phyloP scores from a whole-genome alignment of 2,888 invertebrate genomes.

The Mythimna vitellina region DNA sequence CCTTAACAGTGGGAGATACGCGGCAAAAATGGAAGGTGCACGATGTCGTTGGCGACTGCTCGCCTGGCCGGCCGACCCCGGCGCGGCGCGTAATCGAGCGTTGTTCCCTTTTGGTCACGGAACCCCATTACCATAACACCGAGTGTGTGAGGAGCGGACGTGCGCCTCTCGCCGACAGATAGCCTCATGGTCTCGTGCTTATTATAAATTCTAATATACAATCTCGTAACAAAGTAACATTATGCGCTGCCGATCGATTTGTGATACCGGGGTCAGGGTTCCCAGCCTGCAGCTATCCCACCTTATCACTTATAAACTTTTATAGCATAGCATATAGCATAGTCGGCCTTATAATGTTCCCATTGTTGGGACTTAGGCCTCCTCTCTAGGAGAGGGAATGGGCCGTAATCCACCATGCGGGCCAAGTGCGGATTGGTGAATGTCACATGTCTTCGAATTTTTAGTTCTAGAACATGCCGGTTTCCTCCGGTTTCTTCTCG shows the following conservation, averaged over 20 bases:
- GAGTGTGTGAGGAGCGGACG: constrained; percentile 78
- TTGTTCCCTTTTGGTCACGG: constrained; percentile 81
- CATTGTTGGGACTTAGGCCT: too few species aligned
- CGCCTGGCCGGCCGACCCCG: constrained; percentile 48
- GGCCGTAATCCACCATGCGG: too few species aligned
- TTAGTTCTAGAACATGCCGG: too few species aligned
- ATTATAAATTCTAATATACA: constrained; percentile 80
- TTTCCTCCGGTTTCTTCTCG: too few species aligned
- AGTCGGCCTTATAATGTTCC: too few species aligned
- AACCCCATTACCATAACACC: constrained; percentile 80
- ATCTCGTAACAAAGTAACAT: constrained; percentile 70
- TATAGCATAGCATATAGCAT: too few species aligned
- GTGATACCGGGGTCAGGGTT: constrained; percentile 77
- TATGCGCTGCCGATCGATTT: constrained; percentile 76
- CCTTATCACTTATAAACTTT: constrained; percentile 74
- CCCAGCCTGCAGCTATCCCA: constrained; percentile 59
- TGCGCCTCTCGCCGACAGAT: constrained; percentile 63
- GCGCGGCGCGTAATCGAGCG: constrained; percentile 73
- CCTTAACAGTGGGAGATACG: constrained; percentile 77
- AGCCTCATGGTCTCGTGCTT: constrained; percentile 65
- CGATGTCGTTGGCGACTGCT: constrained; percentile 73
- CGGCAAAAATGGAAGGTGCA: constrained; percentile 82
- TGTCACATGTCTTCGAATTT: too few species aligned
- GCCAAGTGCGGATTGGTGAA: too few species aligned
- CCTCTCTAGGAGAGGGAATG: too few species aligned